Percentiles rank a stretch among this genome's conserved stretches.
phyloP scores from a whole-genome alignment of 2,888 invertebrate genomes.

The Synanthedon formicaeformis region DNA sequence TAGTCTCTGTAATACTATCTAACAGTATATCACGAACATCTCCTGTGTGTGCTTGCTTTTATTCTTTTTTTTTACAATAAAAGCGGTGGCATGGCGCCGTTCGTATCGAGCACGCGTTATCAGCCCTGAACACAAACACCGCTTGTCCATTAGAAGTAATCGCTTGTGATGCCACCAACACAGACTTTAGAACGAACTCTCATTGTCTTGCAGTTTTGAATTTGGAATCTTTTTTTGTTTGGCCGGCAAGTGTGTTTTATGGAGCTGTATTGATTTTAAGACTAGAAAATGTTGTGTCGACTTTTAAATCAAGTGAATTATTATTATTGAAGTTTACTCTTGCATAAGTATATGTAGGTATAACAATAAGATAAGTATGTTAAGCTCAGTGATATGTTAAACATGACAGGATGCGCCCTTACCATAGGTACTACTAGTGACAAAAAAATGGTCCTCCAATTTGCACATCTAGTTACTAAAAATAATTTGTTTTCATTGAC shows the following conservation, averaged over 20 bases:
- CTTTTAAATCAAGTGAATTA: no score
- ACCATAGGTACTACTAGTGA: no score
- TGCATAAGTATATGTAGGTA: no score
- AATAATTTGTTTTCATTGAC: no score
- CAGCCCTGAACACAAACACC: slow-evolving; percentile 60
- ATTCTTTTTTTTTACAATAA: slow-evolving; percentile 35
- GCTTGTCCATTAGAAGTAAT: slow-evolving; percentile 72
- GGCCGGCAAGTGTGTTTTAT: background rate
- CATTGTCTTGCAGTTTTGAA: slow-evolving; percentile 50
- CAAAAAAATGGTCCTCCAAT: no score
- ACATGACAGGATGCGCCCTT: no score
- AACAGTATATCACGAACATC: slow-evolving; percentile 40
- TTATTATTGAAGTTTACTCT: no score
- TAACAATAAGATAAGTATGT: no score
- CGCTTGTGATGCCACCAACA: slow-evolving; percentile 67
- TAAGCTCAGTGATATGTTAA: no score
- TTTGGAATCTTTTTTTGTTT: slow-evolving; percentile 31
- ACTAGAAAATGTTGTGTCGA: no score
- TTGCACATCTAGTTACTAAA: no score
- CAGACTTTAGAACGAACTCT: slow-evolving; percentile 31
- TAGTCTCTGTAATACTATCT: slow-evolving; percentile 17
- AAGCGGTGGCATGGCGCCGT: slow-evolving; percentile 65
- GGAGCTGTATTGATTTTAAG: no score
- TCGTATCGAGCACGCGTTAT: slow-evolving; percentile 63
- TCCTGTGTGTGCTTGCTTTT: slow-evolving; percentile 16